A percentile compares a stretch with the other conserved stretches of the same genome.
These are phyloP conservation scores for Barypeithes pellucidus DNA, from an alignment of 2,888 invertebrate genomes.

Conservation along the genomic window DNA sequence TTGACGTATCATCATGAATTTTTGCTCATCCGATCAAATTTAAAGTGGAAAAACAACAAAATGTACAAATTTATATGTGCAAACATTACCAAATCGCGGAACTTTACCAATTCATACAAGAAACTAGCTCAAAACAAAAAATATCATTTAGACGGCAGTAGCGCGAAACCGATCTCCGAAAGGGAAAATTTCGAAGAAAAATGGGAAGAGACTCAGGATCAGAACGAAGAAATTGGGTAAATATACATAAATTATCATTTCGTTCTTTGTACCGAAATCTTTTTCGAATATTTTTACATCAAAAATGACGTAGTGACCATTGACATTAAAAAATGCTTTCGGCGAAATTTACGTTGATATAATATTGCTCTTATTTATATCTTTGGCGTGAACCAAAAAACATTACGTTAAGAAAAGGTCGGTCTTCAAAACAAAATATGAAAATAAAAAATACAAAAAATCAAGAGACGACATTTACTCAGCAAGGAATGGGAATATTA, in stretches of 20 bases:
- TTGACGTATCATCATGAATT: constrained; percentile 57
- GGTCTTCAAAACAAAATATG: too few relatives aligned
- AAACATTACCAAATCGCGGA: constrained; percentile 55
- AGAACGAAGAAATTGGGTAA: constrained; percentile 40
- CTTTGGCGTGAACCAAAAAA: too few relatives aligned
- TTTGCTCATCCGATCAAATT: constrained; percentile 57
- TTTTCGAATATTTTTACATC: neutral
- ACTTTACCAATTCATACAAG: constrained; percentile 52
- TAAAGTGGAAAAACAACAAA: constrained; percentile 55
- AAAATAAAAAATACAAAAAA: too few relatives aligned
- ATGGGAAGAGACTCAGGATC: constrained; percentile 26
- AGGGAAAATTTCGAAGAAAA: constrained; percentile 18
- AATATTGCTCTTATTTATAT: too few relatives aligned
- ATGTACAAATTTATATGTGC: constrained; percentile 59
- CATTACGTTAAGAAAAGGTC: too few relatives aligned
- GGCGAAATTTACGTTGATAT: too few relatives aligned
- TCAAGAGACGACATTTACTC: too few relatives aligned
- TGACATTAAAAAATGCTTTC: too few relatives aligned
- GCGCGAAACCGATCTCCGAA: neutral
- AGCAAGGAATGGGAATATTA: too few relatives aligned
- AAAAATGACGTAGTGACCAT: constrained; percentile 3
- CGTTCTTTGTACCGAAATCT: neutral
- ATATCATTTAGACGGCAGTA: constrained; percentile 27
- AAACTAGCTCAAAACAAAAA: constrained; percentile 46
- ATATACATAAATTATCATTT: neutral